phyloP scores from a whole-genome alignment of 2,113 vertebrate genomes.

The Corythaeola cristata region DNA sequence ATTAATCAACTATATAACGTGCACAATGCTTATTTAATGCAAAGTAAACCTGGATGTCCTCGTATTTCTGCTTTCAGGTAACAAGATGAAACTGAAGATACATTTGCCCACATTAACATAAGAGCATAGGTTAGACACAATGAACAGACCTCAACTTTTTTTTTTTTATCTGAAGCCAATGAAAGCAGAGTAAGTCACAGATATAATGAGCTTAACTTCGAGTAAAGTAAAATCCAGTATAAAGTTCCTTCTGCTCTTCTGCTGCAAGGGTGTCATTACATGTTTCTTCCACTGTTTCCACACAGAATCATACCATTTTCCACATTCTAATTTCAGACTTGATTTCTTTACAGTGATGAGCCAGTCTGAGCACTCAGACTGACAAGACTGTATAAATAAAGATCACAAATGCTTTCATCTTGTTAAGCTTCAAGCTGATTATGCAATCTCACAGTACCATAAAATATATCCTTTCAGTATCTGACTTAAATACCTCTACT shows the following conservation, averaged over 20 bases:
- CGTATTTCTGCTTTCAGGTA: neutral
- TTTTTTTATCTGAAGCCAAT: neutral
- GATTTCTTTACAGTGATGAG: neutral
- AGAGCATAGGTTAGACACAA: neutral
- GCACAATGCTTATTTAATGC: neutral
- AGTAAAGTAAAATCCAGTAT: neutral
- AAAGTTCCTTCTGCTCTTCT: neutral
- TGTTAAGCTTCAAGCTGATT: neutral
- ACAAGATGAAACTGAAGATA: neutral
- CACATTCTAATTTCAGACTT: neutral
- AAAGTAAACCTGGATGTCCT: neutral
- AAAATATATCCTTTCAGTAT: neutral
- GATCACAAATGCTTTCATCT: neutral
- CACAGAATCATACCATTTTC: rapidly evolving
- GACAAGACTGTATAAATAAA: neutral
- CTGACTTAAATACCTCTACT: neutral
- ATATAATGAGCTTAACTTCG: neutral
- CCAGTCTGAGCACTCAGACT: neutral
- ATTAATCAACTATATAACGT: neutral
- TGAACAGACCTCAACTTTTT: rapidly evolving
- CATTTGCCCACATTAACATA: neutral
- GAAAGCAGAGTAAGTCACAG: neutral
- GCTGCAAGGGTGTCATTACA: neutral
- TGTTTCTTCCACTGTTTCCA: neutral
- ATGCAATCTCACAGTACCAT: neutral